phyloP scores from a whole-genome alignment of 23 tunicate genomes.

The Trididemnum clinides region DNA sequence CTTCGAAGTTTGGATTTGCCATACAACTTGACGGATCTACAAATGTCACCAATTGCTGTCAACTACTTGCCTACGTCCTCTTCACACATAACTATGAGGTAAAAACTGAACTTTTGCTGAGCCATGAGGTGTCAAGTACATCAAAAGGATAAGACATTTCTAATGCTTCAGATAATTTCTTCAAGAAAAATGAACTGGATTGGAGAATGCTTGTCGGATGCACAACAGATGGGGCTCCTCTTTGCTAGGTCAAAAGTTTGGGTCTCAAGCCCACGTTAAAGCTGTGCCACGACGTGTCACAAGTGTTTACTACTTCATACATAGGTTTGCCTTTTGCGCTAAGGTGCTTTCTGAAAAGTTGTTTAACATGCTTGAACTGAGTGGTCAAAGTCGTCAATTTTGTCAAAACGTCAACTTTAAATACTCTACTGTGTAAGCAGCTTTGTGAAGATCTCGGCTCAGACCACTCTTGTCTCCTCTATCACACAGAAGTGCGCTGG shows the following conservation, averaged over 20 bases:
- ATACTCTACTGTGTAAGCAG: constrained; percentile 34
- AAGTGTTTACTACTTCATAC: constrained; percentile 40
- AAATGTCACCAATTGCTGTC: too few relatives aligned
- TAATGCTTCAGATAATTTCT: neutral
- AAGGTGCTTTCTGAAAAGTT: constrained; percentile 41
- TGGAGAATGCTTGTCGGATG: constrained; percentile 45
- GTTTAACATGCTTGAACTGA: constrained; percentile 13
- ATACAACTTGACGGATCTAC: too few relatives aligned
- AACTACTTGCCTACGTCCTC: constrained; percentile 37
- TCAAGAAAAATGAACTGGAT: constrained; percentile 68
- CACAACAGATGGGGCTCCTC: constrained; percentile 34
- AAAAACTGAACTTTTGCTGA: too few relatives aligned
- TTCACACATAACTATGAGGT: constrained; percentile 35
- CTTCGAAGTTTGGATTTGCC: too few relatives aligned
- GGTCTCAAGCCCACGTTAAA: constrained; percentile 50
- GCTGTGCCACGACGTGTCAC: constrained; percentile 55
- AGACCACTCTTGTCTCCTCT: too few relatives aligned
- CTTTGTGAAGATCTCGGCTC: too few relatives aligned
- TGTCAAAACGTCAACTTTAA: too few relatives aligned
- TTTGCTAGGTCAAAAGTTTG: constrained; percentile 21
- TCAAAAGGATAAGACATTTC: constrained; percentile 37
- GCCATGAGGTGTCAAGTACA: constrained; percentile 25
- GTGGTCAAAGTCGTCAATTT: too few relatives aligned
- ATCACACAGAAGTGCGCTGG: too few relatives aligned
- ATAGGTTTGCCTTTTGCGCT: constrained; percentile 55